Percentiles rank a stretch among this genome's conserved stretches.
Conservation (phyloP, 2,797 vertebrate species). For the Aselliscus stoliczkanus region DNA sequence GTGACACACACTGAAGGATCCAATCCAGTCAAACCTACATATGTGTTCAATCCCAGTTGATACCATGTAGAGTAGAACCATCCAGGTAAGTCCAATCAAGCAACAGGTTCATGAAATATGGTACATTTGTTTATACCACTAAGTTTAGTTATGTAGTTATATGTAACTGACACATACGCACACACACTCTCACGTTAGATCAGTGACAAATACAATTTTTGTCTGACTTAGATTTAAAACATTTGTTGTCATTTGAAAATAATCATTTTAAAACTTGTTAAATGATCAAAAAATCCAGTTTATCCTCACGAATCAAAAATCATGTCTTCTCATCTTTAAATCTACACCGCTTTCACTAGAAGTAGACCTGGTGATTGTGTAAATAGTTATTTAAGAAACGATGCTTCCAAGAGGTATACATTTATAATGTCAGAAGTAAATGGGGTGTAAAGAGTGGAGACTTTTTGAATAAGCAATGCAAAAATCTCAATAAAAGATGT, state of each 20-base stretch:
- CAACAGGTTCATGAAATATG: not conserved
- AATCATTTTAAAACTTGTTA: not conserved
- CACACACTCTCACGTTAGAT: not conserved
- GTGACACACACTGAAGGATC: not conserved
- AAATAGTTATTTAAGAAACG: constrained; percentile 47
- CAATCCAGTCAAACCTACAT: not conserved
- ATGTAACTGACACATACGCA: not conserved
- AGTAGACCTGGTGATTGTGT: not conserved
- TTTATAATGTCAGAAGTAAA: constrained; percentile 55
- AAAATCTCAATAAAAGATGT: constrained; percentile 27
- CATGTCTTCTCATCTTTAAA: not conserved
- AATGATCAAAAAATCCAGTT: not conserved
- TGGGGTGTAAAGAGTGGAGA: not conserved
- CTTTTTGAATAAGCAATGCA: constrained; percentile 27
- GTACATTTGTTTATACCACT: not conserved
- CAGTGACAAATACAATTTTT: not conserved
- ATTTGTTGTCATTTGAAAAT: not conserved
- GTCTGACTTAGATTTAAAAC: not conserved
- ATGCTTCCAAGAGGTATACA: constrained; percentile 12
- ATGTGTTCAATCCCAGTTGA: not conserved
- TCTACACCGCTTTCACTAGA: not conserved
- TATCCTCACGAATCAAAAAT: not conserved
- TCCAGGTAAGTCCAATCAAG: not conserved
- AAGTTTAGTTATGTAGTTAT: not conserved
- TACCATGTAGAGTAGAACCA: not conserved